Evolutionary conservation across 2,888 invertebrate genomes (phyloP), one percentile per base, ranked within the genome.

Genomic region (Harmothoe impar): DNA sequence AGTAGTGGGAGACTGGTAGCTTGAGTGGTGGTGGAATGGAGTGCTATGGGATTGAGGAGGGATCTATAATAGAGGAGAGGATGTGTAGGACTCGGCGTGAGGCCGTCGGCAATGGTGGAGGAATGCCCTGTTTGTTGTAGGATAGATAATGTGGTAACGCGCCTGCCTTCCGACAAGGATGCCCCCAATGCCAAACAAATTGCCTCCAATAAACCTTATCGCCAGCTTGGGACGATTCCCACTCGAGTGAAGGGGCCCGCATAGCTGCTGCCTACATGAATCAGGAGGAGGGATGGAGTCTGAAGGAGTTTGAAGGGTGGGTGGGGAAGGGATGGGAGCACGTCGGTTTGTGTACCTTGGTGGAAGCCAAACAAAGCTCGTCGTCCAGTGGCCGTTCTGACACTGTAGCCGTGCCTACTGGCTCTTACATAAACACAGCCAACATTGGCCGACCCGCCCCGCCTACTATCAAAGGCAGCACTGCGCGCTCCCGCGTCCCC

Each of bases 181-280:
- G 33, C 81, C 81, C 81, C 35, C 81, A 86, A 86, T 86, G 33
- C 86, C 86, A 86, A 56, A 62, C 54, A 52, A 54, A 86, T 86
- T 54, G 29, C 29, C 86, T 56, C 31, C 54, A 85, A 52, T 54
- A 62, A 86, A 54, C 86, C 54, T 86, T 62, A 86, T 62, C 54
- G 54, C 52, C 15, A 54, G n/a, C 25, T 20, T 1, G 3, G 43
- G 62, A 51, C 0, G 54, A 31, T 52, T 52, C 35, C 23, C 52
- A 33, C 85, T 85, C 85, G n/a, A 62, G 62, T 62, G n/a, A 25
- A 33, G 35, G 31, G 81, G 43, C 43, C 23, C 81, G 23, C 81
- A 78, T 78, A 31, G 31, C 81, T 78, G 31, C 35, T n/a, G 62
- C 62, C 62, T 3, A 43, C 43, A 43, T 62, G 62, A 62, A 62